Evolutionary conservation across 2,888 invertebrate species (phyloP), one percentile per base, ranked within the genome.

Genomic region (Escarpia spicata): DNA sequence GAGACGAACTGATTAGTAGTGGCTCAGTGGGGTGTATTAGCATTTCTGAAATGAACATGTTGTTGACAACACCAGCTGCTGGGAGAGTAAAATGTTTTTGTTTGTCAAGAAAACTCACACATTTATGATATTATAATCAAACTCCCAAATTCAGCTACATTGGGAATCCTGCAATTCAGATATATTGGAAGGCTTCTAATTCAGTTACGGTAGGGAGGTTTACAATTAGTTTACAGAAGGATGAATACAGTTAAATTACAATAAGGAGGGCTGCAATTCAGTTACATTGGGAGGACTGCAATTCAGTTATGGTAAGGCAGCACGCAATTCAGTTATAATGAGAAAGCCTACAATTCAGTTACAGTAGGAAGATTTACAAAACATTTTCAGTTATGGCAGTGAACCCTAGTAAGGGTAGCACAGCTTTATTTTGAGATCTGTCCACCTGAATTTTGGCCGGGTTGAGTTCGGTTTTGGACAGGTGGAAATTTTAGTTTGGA

Each of bases 1-100:
- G 93, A 0, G 96, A 95, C 12, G 94, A 93, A n/a, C 95, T 95
- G 90, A 96, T 95, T 37, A 96, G 92, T 19, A 96, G 91, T 0
- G 95, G 95, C 90, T 96, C 95, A 12, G 90, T 94, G 9, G 94
- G 94, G 94, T 95, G 95, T 43, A 94, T 93, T 90, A 94, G 93
- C 43, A 95, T 91, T 92, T 93, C 95, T 95, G 93, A 44, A 45
- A 75, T 75, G 6, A 19, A 75, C 19, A 60, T 4, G 26, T n/a
- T 75, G 26, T 52, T 52, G 52, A 52, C 9, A 52, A 52, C 52
- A 12, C 12, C 12, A 52, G 52, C 12, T 52, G 52, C 12, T 52
- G 10, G 52, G 52, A 52, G 12, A 52, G 12, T 52, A 37, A 37
- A 37, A 52, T 9, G 15, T 9, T 15, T 52, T 52, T 52, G 52